These are phyloP conservation scores for Serranus cabrilla DNA, from an alignment of 2,797 vertebrate species.

Conservation along the genomic window DNA sequence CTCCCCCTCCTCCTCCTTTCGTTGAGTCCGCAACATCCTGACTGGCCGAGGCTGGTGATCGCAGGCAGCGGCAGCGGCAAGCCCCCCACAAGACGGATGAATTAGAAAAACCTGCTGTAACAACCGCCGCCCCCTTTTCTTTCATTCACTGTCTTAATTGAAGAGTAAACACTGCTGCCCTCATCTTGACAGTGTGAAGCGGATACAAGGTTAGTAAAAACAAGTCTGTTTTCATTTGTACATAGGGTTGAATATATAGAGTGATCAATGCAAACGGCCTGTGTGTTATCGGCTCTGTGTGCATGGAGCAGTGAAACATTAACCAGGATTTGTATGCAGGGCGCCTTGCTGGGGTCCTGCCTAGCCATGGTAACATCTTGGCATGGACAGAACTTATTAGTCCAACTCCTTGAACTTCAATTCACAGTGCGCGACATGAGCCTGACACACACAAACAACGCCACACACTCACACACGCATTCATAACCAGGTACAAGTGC, in stretches of 20 bases:
- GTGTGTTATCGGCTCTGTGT: slow-evolving; percentile 6
- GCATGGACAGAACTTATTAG: slow-evolving; percentile 40
- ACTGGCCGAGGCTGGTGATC: slow-evolving; percentile 77
- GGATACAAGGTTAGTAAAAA: slow-evolving; percentile 85
- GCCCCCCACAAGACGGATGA: slow-evolving; percentile 80
- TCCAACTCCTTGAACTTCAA: slow-evolving; percentile 70
- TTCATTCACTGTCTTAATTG: slow-evolving; percentile 47
- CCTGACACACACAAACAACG: not conserved
- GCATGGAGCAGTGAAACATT: slow-evolving; percentile 31
- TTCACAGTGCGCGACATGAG: slow-evolving; percentile 42
- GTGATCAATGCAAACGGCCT: not conserved
- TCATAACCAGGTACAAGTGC: not conserved
- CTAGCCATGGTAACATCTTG: slow-evolving; percentile 63
- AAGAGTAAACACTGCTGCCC: slow-evolving; percentile 53
- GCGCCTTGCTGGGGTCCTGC: slow-evolving; percentile 56
- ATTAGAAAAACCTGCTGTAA: slow-evolving; percentile 66
- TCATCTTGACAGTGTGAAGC: slow-evolving; percentile 67
- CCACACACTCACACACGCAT: not conserved
- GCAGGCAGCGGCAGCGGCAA: slow-evolving; percentile 70
- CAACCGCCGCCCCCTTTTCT: slow-evolving; percentile 30
- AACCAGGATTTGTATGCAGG: slow-evolving; percentile 74
- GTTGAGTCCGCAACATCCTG: slow-evolving; percentile 82
- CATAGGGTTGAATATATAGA: slow-evolving; percentile 15
- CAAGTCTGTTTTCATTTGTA: slow-evolving; percentile 40
- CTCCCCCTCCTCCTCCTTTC: slow-evolving; percentile 58